Evolutionary conservation across 2,888 invertebrate species (phyloP).

Genomic region (Melinopterus prodromus): DNA sequence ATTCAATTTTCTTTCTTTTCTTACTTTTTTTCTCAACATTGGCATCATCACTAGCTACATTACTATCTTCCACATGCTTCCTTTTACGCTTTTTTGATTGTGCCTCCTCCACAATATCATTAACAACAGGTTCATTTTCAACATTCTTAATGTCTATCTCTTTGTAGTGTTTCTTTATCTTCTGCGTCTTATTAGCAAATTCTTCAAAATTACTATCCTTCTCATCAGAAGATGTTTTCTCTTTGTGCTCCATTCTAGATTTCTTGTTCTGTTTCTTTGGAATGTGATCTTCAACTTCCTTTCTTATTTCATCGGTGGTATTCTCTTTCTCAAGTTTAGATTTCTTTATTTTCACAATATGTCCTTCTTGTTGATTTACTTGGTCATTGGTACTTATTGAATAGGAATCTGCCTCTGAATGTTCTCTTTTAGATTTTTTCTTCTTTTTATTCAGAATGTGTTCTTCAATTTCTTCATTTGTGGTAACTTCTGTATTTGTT

Average conservation of each 20-base stretch:
- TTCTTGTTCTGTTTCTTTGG: conserved; percentile 22
- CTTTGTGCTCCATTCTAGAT: conserved; percentile 13
- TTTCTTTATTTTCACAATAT: neutral
- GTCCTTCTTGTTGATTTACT: conserved; percentile 27
- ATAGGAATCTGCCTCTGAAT: neutral
- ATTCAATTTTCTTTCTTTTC: neutral
- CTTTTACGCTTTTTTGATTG: conserved; percentile 14
- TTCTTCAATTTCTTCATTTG: neutral
- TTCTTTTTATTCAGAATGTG: neutral
- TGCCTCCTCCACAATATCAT: neutral
- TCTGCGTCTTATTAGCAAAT: neutral
- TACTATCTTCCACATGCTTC: neutral
- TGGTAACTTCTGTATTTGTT: neutral
- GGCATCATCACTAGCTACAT: neutral
- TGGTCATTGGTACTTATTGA: conserved; percentile 5
- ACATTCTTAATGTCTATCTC: neutral
- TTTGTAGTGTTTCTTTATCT: neutral
- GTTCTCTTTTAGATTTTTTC: neutral
- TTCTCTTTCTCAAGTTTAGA: neutral
- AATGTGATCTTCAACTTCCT: conserved; percentile 21
- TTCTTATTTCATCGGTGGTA: conserved; percentile 6
- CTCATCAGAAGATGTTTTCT: neutral
- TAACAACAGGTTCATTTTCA: neutral
- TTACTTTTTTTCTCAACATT: conserved; percentile 9
- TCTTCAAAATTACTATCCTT: neutral